Base-by-base conservation (phyloP, 2,113 vertebrate species). In the Ammodytes dubius region DNA sequence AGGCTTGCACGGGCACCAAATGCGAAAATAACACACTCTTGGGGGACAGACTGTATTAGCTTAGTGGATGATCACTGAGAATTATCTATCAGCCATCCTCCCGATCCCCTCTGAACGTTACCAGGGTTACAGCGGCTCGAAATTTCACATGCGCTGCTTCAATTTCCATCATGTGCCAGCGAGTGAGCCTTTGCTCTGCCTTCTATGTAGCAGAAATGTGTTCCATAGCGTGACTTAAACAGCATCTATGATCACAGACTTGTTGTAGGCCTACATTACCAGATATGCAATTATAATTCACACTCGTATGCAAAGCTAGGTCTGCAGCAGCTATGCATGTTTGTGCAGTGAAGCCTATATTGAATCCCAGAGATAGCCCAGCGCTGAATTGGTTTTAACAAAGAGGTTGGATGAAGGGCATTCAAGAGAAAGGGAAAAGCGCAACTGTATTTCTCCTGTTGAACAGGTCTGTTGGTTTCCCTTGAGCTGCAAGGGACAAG, bases 121-220 rank as follows among this genome's bases (percentile, higher is more conserved):
- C 92, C 92, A 94, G 78, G 92, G 92, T 91, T 91, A 94, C 93
- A 37, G 85, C 82, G 85, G 84, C 75, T 64, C 65, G 64, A 74
- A 71, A 90, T 88, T 86, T 87, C 70, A 54, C 58, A 81, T 69
- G 53, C 61, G 65, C 63, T 52, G 73, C 71, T 85, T 87, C 79
- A 66, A 37, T 86, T 90, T 77, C 76, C 58, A 65, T 54, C 72
- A 50, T 81, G 83, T 77, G 83, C 75, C 79, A 63, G 82, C 69
- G 53, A 49, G 70, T 66, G 81, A 79, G 74, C 78, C 74, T 85
- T 82, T 65, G 71, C 57, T 70, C 52, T 61, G 46, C 35, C 10
- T 27, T 64, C n/a, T 59, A 60, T 63, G 70, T 15, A 14, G 65
- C n/a, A 75, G 35, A 67, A 46, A 73, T 53, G 0, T 66, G 66